Percentiles rank a stretch among this genome's conserved stretches.
These are phyloP conservation scores for Podilymbus podiceps DNA, from an alignment of 2,113 vertebrate genomes.

Conservation along the genomic window DNA sequence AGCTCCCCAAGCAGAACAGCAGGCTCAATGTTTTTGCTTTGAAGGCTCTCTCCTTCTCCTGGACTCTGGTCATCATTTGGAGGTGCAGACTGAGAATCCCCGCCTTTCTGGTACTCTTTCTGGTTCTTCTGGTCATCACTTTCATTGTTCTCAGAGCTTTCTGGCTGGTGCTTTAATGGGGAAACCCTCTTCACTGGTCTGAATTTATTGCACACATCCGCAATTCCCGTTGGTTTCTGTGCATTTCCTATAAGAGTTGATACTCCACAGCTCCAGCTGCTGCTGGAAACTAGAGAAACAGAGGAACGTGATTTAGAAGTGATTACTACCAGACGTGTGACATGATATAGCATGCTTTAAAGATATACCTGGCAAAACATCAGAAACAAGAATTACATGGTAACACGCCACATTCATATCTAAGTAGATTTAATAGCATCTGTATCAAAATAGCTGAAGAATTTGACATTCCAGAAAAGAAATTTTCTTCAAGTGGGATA, in stretches of 20 bases:
- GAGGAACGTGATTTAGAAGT: constrained; percentile 6
- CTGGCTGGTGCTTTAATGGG: constrained; percentile 94
- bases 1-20: constrained; percentile 84
- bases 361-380: not conserved
- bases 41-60: constrained; percentile 67
- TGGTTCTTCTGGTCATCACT: constrained; percentile 82
- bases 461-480: not conserved
- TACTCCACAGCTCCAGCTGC: constrained; percentile 88
- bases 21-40: constrained; percentile 68
- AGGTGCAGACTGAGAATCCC: constrained; percentile 60
- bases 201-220: constrained; percentile 94
- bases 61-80: constrained; percentile 59
- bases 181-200: constrained; percentile 96
- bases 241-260: constrained; percentile 80
- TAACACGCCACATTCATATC: not conserved
- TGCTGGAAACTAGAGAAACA: constrained; percentile 81
- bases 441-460: not conserved
- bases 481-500: not conserved
- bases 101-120: constrained; percentile 79
- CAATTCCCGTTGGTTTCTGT: constrained; percentile 89
- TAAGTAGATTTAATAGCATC: not conserved
- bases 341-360: not conserved
- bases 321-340: not conserved
- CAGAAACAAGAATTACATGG: not conserved
- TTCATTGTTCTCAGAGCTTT: constrained; percentile 84